Conservation (phyloP, 2,888 invertebrate genomes). For the Cosmia trapezina region DNA sequence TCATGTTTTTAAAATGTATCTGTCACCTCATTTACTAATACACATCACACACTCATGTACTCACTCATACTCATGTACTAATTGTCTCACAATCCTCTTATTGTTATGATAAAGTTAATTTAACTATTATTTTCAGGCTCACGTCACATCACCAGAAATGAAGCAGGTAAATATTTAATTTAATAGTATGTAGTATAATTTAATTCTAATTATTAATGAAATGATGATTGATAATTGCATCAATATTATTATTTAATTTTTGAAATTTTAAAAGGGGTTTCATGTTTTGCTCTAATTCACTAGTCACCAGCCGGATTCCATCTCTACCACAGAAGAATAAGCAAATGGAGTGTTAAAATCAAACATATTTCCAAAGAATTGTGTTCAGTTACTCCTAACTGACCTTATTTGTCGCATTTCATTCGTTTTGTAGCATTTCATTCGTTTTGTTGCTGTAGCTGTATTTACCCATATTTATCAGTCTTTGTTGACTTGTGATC, state of each 20-base stretch:
- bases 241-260: neutral
- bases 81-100: constrained; percentile 9
- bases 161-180: constrained; percentile 85
- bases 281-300: neutral
- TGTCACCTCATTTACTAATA: too few relatives aligned
- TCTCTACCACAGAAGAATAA: constrained; percentile 10
- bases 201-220: neutral
- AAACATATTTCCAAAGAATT: neutral
- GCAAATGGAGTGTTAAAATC: neutral
- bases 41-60: too few relatives aligned
- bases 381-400: neutral
- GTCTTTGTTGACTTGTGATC: neutral
- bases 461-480: neutral
- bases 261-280: neutral
- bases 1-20: neutral
- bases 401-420: neutral
- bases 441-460: neutral
- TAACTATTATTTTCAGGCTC: constrained; percentile 83
- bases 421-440: neutral
- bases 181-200: neutral
- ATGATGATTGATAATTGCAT: neutral
- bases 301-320: neutral
- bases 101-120: constrained; percentile 30
- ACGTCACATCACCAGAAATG: constrained; percentile 89
- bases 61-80: too few relatives aligned